Evolutionary conservation across 53 echinoderm and acorn worm species (phyloP).

Genomic region (Echinarachnius parma): DNA sequence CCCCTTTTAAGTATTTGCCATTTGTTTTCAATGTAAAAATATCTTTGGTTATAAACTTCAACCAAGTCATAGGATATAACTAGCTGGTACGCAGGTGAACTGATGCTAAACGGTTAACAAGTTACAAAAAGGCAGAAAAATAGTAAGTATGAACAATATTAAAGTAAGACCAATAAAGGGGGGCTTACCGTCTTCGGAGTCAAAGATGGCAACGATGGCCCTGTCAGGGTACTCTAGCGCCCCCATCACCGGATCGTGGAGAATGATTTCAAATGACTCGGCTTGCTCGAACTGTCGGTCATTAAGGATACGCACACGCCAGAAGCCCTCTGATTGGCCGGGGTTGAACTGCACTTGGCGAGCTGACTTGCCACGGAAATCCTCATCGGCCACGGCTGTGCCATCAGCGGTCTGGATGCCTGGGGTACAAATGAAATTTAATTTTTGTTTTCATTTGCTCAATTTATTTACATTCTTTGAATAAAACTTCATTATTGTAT

Average conservation of each 20-base stretch:
- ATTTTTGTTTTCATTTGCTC: neutral
- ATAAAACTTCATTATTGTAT: neutral
- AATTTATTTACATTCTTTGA: neutral
- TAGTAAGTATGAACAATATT: neutral
- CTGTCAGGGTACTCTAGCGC: conserved; percentile 91
- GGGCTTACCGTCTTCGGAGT: conserved; percentile 95
- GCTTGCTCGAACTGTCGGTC: conserved; percentile 70
- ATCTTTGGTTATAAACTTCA: no score
- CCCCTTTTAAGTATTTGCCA: no score
- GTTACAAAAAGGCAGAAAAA: no score
- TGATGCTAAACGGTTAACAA: no score
- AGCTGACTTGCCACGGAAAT: conserved; percentile 95
- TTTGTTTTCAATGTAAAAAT: no score
- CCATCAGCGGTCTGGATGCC: conserved; percentile 93
- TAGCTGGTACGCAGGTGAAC: no score
- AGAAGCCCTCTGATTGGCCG: conserved; percentile 94
- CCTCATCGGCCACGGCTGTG: conserved; percentile 78
- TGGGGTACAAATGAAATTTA: conserved; percentile 5
- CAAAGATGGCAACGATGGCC: conserved; percentile 76
- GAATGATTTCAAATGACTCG: conserved; percentile 84
- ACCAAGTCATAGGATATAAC: no score
- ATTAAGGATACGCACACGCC: conserved; percentile 82
- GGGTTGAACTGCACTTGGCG: conserved; percentile 99
- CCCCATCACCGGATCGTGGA: conserved; percentile 97
- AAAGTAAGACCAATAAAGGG: no score